Evolutionary conservation across 2,113 vertebrate genomes (phyloP).

Genomic region (Barbus barbus): DNA sequence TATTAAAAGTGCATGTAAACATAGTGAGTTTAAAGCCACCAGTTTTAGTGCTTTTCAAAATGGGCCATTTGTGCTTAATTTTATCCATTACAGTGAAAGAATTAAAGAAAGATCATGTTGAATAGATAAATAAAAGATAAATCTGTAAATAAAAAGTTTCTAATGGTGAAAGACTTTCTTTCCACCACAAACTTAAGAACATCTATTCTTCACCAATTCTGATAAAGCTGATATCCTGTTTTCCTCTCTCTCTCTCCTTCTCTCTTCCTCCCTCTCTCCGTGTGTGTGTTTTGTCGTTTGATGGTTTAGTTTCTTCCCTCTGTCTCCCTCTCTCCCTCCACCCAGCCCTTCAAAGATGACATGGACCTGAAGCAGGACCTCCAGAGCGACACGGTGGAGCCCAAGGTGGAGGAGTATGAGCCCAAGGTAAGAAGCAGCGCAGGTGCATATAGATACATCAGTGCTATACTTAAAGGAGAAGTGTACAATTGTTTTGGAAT

Average conservation of each 20-base stretch:
- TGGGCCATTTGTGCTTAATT: neutral
- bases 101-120: neutral
- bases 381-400: slow-evolving; percentile 86
- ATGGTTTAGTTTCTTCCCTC: slow-evolving; percentile 82
- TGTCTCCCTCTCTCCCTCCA: slow-evolving; percentile 82
- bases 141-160: slow-evolving; percentile 37
- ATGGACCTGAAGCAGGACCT: slow-evolving; percentile 94
- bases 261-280: slow-evolving; percentile 70
- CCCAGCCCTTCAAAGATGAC: slow-evolving; percentile 93
- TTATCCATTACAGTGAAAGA: neutral
- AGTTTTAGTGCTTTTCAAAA: neutral
- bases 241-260: slow-evolving; percentile 65
- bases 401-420: slow-evolving; percentile 89
- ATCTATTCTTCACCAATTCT: slow-evolving; percentile 63
- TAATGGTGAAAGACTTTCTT: slow-evolving; percentile 47
- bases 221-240: slow-evolving; percentile 75
- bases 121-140: neutral
- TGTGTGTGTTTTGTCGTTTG: slow-evolving; percentile 75
- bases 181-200: slow-evolving; percentile 24
- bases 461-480: neutral
- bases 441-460: neutral
- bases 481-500: neutral
- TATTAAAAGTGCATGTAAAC: neutral
- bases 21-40: neutral
- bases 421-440: slow-evolving; percentile 83